Evolutionary conservation across 1,140 invertebrate species (phyloP).

Genomic region (Aricia agestis): DNA sequence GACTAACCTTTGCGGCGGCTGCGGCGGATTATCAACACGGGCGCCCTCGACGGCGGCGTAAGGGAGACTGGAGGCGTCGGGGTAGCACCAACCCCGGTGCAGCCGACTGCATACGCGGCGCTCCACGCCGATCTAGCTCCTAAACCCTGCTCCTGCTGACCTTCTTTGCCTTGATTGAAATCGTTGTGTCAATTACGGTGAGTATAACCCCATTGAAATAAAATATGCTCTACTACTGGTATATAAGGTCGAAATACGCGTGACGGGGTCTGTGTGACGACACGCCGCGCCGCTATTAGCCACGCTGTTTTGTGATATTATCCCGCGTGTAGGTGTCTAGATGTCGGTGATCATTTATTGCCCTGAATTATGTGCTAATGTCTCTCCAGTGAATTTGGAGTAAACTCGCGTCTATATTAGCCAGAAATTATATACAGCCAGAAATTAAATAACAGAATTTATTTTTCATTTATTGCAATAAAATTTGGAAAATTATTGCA

Average conservation of each 20-base stretch:
- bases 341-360: neutral
- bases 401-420: neutral
- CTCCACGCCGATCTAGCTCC: conserved; percentile 31
- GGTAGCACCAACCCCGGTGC: conserved; percentile 30
- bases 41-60: neutral
- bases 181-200: conserved; percentile 39
- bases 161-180: conserved; percentile 39
- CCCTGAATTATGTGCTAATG: neutral
- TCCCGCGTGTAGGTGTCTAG: conserved; percentile 4
- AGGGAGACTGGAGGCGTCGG: conserved; percentile 1
- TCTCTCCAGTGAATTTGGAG: neutral
- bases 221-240: neutral
- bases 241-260: conserved; percentile 13
- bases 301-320: conserved; percentile 1
- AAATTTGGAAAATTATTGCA: no score
- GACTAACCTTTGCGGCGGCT: neutral
- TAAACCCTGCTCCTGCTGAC: conserved; percentile 37
- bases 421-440: no score
- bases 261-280: neutral
- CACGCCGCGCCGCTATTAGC: neutral
- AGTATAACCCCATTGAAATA: neutral
- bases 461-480: no score
- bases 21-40: neutral
- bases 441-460: no score
- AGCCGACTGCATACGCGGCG: conserved; percentile 34